Percentiles rank a stretch among this genome's conserved stretches.
phyloP scores from a whole-genome alignment of 2,113 vertebrate species.

The Coptodon bakossiorum region DNA sequence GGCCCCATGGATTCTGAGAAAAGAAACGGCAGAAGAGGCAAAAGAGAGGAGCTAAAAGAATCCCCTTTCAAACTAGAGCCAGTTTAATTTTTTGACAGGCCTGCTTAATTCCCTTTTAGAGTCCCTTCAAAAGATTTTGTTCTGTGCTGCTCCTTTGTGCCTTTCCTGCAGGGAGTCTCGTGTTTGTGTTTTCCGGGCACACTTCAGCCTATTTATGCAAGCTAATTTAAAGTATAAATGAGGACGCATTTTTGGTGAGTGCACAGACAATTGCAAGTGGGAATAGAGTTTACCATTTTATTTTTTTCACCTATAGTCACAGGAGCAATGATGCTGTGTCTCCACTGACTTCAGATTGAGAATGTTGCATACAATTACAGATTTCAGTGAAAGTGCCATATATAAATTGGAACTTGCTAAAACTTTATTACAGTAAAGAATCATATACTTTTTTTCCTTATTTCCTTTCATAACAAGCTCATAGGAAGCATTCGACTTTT shows the following conservation, averaged over 20 bases:
- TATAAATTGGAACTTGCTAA: background rate
- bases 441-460: background rate
- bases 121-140: conserved; percentile 55
- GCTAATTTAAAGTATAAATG: conserved; percentile 62
- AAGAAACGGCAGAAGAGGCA: background rate
- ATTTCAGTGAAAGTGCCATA: background rate
- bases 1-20: conserved; percentile 28
- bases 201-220: conserved; percentile 51
- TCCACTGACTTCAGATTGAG: background rate
- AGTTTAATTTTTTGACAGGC: conserved; percentile 65
- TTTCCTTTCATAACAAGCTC: background rate
- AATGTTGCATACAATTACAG: conserved; percentile 14
- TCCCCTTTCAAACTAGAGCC: conserved; percentile 48
- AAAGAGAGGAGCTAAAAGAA: conserved; percentile 46
- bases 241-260: conserved; percentile 27
- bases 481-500: background rate
- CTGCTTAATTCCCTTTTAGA: conserved; percentile 65
- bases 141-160: conserved; percentile 49
- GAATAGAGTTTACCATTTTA: conserved; percentile 41
- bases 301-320: conserved; percentile 29
- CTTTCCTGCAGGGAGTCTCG: conserved; percentile 41
- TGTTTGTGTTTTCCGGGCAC: conserved; percentile 53
- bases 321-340: background rate
- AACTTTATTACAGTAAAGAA: background rate
- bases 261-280: conserved; percentile 31